These are phyloP conservation scores for Caenorhabditis uteleia DNA, from an alignment of 2,888 invertebrate species.

Conservation along the genomic window DNA sequence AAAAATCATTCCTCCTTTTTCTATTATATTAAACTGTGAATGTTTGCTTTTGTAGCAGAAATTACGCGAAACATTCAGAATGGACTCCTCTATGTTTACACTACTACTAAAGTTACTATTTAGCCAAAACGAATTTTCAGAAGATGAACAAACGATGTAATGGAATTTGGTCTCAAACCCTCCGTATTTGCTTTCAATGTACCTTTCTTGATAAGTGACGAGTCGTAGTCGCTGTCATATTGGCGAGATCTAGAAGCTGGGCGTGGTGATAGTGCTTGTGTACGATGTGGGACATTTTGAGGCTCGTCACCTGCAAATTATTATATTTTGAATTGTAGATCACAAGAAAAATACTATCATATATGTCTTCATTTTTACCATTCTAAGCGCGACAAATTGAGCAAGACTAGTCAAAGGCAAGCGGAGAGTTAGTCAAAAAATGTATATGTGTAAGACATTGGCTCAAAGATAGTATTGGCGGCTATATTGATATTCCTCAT, in stretches of 20 bases:
- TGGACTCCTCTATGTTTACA: slow-evolving; percentile 41
- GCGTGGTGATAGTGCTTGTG: slow-evolving; percentile 51
- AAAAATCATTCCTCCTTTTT: slow-evolving; percentile 5
- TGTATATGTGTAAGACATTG: neutral
- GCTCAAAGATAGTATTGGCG: slow-evolving; percentile 23
- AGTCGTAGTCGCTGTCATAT: slow-evolving; percentile 50
- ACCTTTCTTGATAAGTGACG: slow-evolving; percentile 33
- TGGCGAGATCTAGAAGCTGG: slow-evolving; percentile 45
- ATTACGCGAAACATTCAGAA: too few relatives aligned
- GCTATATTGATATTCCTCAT: slow-evolving; percentile 25
- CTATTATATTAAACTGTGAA: slow-evolving; percentile 11
- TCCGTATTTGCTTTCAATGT: neutral
- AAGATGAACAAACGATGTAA: too few relatives aligned
- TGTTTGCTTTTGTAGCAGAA: too few relatives aligned
- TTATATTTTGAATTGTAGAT: slow-evolving; percentile 1
- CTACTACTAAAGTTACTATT: slow-evolving; percentile 42
- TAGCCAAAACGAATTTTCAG: too few relatives aligned
- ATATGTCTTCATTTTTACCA: neutral
- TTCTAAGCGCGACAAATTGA: slow-evolving; percentile 23
- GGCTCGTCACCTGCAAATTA: slow-evolving; percentile 26
- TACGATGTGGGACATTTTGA: slow-evolving; percentile 51
- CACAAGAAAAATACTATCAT: neutral
- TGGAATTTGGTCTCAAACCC: slow-evolving; percentile 5
- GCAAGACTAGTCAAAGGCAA: slow-evolving; percentile 32
- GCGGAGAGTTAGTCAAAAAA: slow-evolving; percentile 23